Evolutionary conservation across 2,797 vertebrate genomes (phyloP), one percentile per base, ranked within the genome.

Genomic region (Amazona finschi): DNA sequence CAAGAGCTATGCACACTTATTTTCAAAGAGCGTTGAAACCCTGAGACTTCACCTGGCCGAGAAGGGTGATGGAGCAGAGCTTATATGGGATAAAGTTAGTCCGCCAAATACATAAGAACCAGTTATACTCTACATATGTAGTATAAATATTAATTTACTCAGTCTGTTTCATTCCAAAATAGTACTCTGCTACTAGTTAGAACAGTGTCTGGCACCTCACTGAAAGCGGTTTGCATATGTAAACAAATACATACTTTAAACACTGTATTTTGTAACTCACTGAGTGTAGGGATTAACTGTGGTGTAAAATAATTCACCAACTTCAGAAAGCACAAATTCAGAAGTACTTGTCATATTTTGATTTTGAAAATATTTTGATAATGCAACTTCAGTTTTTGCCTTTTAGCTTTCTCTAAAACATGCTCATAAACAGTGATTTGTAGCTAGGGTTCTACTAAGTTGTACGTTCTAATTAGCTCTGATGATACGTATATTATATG

Each of bases 51-150:
- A 98, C 92, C 98, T 99, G 94, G 96, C 98, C 47, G 98, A 98
- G 72, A 99, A 99, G 92, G 99, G 99, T 43, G 98, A 99, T 3
- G 98, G 98, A 87, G 98, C 98, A 1, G 99, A 99, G 86, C 98
- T 99, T 28, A 98, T 99, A 76, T 99, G 99, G 99, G 99, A 99
- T 97, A 99, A 99, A 99, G 99, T 99, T 85, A 80, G 98, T 97
- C 93, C 92, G 52, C 46, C 64, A 67, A 85, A 39, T 71, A 16
- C 9, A 4, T 53, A 64, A 11, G 58, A 64, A 4, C 60, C 58
- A 33, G 14, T 76, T n/a, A 3, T 9, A 21, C 50, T 44, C 39
- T 52, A 12, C 17, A 4, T 46, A 5, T 31, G 18, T 30, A 53
- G 20, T 52, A 19, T 57, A 84, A 50, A 12, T 49, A 15, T 20